Evolutionary conservation across 1,140 invertebrate genomes (phyloP).

Genomic region (Nasonia longicornis): DNA sequence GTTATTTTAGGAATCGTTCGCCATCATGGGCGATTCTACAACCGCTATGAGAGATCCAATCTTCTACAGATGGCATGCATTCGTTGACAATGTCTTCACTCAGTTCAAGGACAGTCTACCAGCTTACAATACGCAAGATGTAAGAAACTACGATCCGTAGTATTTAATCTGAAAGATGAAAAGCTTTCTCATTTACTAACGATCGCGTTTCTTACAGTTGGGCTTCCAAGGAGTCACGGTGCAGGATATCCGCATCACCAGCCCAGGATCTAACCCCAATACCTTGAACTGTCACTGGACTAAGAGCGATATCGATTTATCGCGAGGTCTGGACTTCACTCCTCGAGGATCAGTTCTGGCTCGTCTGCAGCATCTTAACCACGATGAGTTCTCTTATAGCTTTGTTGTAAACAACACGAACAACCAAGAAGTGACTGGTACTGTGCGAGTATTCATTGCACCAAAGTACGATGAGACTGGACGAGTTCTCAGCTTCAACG

Average conservation of each 20-base stretch:
- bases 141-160: slow-evolving; percentile 47
- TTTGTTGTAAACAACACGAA: slow-evolving; percentile 77
- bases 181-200: neutral
- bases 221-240: slow-evolving; percentile 75
- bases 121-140: slow-evolving; percentile 73
- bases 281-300: slow-evolving; percentile 77
- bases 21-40: slow-evolving; percentile 78
- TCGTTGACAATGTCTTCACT: slow-evolving; percentile 83
- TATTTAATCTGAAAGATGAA: neutral
- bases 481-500: slow-evolving; percentile 72
- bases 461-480: slow-evolving; percentile 79
- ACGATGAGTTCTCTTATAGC: slow-evolving; percentile 74
- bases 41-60: slow-evolving; percentile 86
- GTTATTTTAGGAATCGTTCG: slow-evolving; percentile 71
- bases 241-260: slow-evolving; percentile 68
- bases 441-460: slow-evolving; percentile 81
- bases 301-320: slow-evolving; percentile 80
- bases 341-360: slow-evolving; percentile 78
- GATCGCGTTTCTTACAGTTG: slow-evolving; percentile 66
- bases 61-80: slow-evolving; percentile 88
- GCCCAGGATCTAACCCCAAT: slow-evolving; percentile 49
- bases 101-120: slow-evolving; percentile 80
- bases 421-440: slow-evolving; percentile 72
- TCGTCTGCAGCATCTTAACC: slow-evolving; percentile 81
- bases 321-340: slow-evolving; percentile 81